These are phyloP conservation scores for Dolomedes plantarius DNA, from an alignment of 2,888 invertebrate species.

Conservation along the genomic window DNA sequence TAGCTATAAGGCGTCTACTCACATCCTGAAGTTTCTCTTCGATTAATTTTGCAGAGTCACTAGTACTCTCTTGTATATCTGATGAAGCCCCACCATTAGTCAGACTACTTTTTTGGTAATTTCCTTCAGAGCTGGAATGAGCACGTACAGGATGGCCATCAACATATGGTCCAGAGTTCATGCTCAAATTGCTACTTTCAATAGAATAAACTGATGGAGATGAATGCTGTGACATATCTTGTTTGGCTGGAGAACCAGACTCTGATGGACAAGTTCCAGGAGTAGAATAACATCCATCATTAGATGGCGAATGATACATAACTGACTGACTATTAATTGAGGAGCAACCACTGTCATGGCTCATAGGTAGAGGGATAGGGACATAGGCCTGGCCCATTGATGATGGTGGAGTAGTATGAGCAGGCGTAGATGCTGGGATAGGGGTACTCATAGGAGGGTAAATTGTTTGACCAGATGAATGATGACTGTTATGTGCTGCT, in stretches of 20 bases:
- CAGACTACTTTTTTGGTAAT: conserved; percentile 10
- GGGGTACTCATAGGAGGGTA: conserved; percentile 72
- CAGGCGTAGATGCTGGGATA: conserved; percentile 70
- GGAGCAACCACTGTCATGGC: conserved; percentile 67
- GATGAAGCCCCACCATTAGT: conserved; percentile 41
- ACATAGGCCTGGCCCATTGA: conserved; percentile 71
- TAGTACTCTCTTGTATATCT: conserved; percentile 39
- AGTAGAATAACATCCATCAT: conserved; percentile 65
- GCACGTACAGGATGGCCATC: conserved; percentile 43
- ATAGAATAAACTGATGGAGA: conserved; percentile 64
- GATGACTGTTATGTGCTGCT: conserved; percentile 16
- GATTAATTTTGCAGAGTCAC: conserved; percentile 45
- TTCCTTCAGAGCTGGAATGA: conserved; percentile 46
- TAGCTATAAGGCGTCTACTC: conserved; percentile 30
- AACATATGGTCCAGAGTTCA: conserved; percentile 42
- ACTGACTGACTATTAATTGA: conserved; percentile 64
- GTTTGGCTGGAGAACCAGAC: conserved; percentile 64
- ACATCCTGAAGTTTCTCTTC: conserved; percentile 45
- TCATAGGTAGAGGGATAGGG: conserved; percentile 60
- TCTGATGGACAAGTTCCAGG: conserved; percentile 62
- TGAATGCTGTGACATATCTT: conserved; percentile 66
- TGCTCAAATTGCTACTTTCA: conserved; percentile 63
- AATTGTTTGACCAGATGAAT: conserved; percentile 44
- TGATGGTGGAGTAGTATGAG: conserved; percentile 68
- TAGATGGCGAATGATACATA: conserved; percentile 64